Base-by-base conservation (phyloP, 1,140 invertebrate species). In the Meloidogyne exigua region DNA sequence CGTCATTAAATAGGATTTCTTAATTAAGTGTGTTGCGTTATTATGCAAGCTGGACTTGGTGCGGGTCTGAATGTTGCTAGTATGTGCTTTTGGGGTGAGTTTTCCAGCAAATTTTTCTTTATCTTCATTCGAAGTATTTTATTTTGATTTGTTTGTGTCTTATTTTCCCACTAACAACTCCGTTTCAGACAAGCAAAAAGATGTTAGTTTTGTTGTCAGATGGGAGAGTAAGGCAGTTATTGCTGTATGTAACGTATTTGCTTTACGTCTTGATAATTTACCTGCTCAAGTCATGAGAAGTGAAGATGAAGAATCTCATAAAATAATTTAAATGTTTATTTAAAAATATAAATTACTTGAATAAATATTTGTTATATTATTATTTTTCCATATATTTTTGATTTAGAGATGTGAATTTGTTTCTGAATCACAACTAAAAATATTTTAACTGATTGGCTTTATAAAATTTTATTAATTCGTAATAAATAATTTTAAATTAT, bases 161-260 rank as follows among this genome's bases (percentile, higher is more conserved):
- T 39, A 0, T 39, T 3, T 10, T 9, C 36, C 0, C 0, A 32
- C 3, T 25, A 25, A 10, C 23, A 65, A 25, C 4, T 7, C 0
- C 26, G 2, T 68, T 25, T 68, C 18, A 42, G 66, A 68, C 7
- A 32, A 42, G 18, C 28, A 32, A 21, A 68, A 3, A n/a, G 66
- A 68, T 25, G 28, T 68, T 68, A n/a, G 13, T 21, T 68, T 68
- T 42, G 66, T 68, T 32, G 66, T 68, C 7, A 68, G 66, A 68
- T 68, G 66, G 66, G 66, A 68, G 39, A 36, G 28, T 36, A 68
- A 68, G 9, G 66, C 66, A 9, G 66, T 68, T 5, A 68, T 68
- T 68, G 28, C 66, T 9, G 66, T 68, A n/a, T 68, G 39, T 7
- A 36, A 68, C n/a, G n/a, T 68, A 4, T 68, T 68, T 21, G 66